Evolutionary conservation across 2,888 invertebrate genomes (phyloP).

Genomic region (Griposia aprilina): DNA sequence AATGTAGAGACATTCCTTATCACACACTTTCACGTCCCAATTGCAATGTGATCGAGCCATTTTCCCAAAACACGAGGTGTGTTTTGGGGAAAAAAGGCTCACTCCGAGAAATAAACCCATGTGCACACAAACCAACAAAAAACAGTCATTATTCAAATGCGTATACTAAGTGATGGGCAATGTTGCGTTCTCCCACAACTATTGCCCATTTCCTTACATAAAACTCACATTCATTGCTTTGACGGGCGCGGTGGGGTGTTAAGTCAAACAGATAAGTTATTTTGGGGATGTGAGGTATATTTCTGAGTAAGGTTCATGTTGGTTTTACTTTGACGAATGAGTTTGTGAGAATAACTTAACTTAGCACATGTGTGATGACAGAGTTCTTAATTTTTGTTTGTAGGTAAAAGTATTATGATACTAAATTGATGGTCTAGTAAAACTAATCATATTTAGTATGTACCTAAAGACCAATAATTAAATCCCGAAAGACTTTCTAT

Average conservation of each 20-base stretch:
- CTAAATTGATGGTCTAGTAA: no score
- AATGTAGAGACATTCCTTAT: background rate
- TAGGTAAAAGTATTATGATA: no score
- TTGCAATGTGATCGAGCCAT: background rate
- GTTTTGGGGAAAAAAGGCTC: background rate
- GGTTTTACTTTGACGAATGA: slow-evolving; percentile 21
- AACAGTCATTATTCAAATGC: slow-evolving; percentile 57
- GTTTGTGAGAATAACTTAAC: background rate
- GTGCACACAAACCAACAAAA: slow-evolving; percentile 48
- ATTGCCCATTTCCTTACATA: slow-evolving; percentile 62
- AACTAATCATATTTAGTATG: no score
- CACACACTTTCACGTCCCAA: background rate
- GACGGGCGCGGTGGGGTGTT: slow-evolving; percentile 36
- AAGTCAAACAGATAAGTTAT: slow-evolving; percentile 47
- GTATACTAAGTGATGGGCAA: slow-evolving; percentile 61
- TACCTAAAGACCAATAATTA: no score
- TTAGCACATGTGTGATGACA: background rate
- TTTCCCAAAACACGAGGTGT: background rate
- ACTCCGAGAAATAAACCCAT: background rate
- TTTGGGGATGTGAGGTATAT: slow-evolving; percentile 13
- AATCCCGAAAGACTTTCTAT: no score
- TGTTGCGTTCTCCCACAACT: slow-evolving; percentile 53
- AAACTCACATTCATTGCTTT: slow-evolving; percentile 58
- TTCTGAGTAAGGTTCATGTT: slow-evolving; percentile 10
- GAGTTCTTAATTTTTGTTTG: background rate